A percentile compares a stretch with the other conserved stretches of the same genome.
These are phyloP conservation scores for Scrobipalpa atriplicella DNA, from an alignment of 2,888 invertebrate genomes.

Conservation along the genomic window DNA sequence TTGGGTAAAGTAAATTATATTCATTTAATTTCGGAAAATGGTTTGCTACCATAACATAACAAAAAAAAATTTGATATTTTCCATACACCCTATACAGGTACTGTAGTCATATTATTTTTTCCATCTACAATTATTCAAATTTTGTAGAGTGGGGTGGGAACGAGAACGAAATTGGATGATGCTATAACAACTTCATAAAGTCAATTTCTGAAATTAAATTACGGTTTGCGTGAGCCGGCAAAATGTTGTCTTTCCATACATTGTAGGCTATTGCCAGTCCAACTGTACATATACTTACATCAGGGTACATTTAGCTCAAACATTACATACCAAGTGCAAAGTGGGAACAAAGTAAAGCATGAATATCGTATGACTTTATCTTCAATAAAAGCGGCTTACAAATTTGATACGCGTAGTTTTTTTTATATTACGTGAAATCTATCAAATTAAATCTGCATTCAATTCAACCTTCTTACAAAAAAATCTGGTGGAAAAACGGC, in stretches of 20 bases:
- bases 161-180: constrained; percentile 3
- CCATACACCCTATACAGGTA: neutral
- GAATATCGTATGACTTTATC: constrained; percentile 8
- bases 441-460: no score
- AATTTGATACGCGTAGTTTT: no score
- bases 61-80: neutral
- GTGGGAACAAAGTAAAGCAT: constrained; percentile 4
- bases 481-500: no score
- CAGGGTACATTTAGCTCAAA: constrained; percentile 1
- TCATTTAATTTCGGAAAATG: no score
- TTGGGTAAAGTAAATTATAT: no score
- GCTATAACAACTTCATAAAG: constrained; percentile 12
- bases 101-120: neutral
- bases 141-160: neutral
- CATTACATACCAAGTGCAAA: constrained; percentile 12
- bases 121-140: neutral
- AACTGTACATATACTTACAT: neutral
- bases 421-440: no score
- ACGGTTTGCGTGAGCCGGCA: constrained; percentile 10
- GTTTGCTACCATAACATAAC: no score
- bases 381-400: neutral
- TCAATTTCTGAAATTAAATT: constrained; percentile 24
- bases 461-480: no score
- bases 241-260: constrained; percentile 14
- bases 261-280: neutral